Evolutionary conservation across 1,140 invertebrate species (phyloP).

Genomic region (Caligus rogercresseyi): DNA sequence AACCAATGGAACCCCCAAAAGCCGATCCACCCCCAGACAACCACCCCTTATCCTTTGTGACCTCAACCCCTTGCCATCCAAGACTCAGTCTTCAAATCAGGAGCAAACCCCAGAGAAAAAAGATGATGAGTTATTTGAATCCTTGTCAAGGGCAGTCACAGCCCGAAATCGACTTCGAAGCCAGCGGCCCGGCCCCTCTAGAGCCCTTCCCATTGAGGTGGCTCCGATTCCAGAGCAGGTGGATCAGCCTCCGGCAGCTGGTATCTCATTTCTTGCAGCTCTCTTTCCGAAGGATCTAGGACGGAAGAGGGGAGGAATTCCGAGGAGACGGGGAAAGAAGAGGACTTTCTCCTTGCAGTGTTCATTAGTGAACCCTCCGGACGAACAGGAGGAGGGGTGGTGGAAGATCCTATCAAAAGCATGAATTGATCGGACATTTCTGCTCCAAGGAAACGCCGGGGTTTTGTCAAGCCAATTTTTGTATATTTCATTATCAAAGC

Average conservation of each 20-base stretch:
- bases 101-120: too few species aligned
- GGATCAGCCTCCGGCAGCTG: too few species aligned
- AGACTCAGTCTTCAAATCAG: too few species aligned
- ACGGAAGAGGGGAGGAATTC: background rate
- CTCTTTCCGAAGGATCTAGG: background rate
- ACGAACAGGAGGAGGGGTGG: background rate
- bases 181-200: background rate
- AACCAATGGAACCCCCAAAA: too few species aligned
- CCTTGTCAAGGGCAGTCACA: background rate
- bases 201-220: too few species aligned
- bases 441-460: background rate
- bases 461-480: background rate
- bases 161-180: background rate
- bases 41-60: too few species aligned
- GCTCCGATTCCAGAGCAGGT: too few species aligned
- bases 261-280: background rate
- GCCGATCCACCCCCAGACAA: too few species aligned
- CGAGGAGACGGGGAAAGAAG: background rate
- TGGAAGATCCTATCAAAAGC: too few species aligned
- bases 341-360: background rate
- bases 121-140: background rate
- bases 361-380: background rate
- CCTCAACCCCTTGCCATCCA: too few species aligned
- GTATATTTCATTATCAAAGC: background rate
- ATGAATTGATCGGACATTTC: background rate